These are phyloP conservation scores for Tangachromis dhanisi DNA, from an alignment of 2,113 vertebrate genomes.

Conservation along the genomic window DNA sequence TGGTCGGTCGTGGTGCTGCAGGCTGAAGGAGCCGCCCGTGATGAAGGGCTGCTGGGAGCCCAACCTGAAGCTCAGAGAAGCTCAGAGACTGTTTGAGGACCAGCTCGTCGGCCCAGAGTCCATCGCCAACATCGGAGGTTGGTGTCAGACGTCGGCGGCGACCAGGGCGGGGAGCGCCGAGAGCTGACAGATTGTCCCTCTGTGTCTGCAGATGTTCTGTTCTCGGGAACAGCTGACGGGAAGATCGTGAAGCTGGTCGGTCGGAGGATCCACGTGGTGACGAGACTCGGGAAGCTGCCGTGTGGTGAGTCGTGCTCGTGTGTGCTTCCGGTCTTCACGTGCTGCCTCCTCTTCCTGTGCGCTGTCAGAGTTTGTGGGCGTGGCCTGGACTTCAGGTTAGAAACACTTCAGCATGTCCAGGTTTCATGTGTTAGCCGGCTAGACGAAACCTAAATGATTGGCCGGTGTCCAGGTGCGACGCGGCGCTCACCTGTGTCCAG, in stretches of 20 bases:
- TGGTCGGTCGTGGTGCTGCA: slow-evolving; percentile 21
- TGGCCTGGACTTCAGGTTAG: neutral
- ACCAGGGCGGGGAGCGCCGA: neutral
- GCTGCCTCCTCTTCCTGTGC: neutral
- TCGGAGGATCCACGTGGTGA: slow-evolving; percentile 75
- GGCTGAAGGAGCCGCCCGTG: slow-evolving; percentile 85
- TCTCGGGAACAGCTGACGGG: slow-evolving; percentile 90
- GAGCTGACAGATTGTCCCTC: neutral
- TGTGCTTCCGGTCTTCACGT: neutral
- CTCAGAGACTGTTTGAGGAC: slow-evolving; percentile 83
- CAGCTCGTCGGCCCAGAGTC: slow-evolving; percentile 88
- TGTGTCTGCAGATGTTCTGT: slow-evolving; percentile 82
- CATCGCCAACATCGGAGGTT: slow-evolving; percentile 84
- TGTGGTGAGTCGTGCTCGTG: slow-evolving; percentile 77
- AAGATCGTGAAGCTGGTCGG: slow-evolving; percentile 86
- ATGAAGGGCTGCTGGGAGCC: slow-evolving; percentile 82
- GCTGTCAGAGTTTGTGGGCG: neutral
- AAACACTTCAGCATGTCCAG: neutral
- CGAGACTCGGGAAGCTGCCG: slow-evolving; percentile 80
- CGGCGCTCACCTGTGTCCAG: neutral
- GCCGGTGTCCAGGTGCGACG: neutral
- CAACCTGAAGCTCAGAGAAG: slow-evolving; percentile 81
- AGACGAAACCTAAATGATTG: neutral
- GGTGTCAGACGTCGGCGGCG: neutral
- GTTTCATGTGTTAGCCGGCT: neutral